A percentile compares a stretch with the other conserved stretches of the same genome.
Evolutionary conservation across 2,888 invertebrate genomes (phyloP).

Genomic region (Sepiola atlantica): DNA sequence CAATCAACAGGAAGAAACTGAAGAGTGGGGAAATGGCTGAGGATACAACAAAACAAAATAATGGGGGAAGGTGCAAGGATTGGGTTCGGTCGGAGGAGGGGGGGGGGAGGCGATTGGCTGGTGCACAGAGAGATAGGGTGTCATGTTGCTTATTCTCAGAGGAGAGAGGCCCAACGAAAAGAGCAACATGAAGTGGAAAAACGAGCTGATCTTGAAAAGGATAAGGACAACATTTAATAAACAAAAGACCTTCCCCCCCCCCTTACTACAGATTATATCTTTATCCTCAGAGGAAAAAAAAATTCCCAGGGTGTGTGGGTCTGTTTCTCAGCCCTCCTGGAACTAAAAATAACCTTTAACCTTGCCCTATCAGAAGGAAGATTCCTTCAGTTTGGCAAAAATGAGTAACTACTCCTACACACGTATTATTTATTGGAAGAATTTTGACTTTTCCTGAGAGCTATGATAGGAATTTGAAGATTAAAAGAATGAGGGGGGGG

Average conservation of each 20-base stretch:
- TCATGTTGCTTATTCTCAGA: neutral
- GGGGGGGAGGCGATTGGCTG: no score
- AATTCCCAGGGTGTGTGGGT: no score
- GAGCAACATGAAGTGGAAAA: neutral
- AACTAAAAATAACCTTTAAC: neutral
- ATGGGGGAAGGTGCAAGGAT: no score
- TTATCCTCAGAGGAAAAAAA: neutral
- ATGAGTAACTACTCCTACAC: neutral
- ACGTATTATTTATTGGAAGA: neutral
- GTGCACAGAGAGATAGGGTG: neutral
- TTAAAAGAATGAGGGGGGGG: no score
- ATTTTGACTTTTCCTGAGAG: neutral
- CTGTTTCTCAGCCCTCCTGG: neutral
- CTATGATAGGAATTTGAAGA: no score
- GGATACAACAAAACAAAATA: neutral
- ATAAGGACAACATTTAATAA: neutral
- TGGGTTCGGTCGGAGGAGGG: no score
- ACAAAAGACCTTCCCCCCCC: neutral
- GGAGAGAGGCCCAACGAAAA: neutral
- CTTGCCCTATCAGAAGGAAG: neutral
- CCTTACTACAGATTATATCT: neutral
- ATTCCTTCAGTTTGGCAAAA: neutral
- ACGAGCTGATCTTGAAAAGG: neutral
- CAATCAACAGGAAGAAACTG: neutral
- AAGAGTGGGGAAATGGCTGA: neutral